A percentile compares a stretch with the other conserved stretches of the same genome.
Evolutionary conservation across 2,888 invertebrate species (phyloP).

Genomic region (Meta bourneti): DNA sequence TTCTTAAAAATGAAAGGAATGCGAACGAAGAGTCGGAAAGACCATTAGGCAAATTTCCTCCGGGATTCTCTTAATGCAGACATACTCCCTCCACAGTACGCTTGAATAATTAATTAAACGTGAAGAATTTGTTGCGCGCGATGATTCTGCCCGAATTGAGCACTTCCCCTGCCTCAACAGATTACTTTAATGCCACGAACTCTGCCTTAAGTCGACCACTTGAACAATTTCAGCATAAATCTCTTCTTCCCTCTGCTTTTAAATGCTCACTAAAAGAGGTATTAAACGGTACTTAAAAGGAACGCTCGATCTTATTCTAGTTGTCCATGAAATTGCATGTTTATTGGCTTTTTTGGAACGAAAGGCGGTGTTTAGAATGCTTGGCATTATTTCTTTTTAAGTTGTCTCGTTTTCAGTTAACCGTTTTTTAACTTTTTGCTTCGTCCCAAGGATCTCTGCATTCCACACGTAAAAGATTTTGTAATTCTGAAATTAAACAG

Average conservation of each 20-base stretch:
- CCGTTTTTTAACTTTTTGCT: too few species aligned
- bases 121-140: constrained; percentile 61
- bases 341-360: too few species aligned
- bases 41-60: constrained; percentile 71
- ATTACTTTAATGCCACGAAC: constrained; percentile 58
- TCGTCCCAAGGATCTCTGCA: too few species aligned
- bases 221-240: neutral
- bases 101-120: constrained; percentile 70
- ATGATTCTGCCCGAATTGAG: constrained; percentile 52
- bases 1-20: constrained; percentile 67
- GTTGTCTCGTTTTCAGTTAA: too few species aligned
- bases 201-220: neutral
- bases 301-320: neutral
- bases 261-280: neutral
- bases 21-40: constrained; percentile 25
- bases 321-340: too few species aligned
- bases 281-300: neutral
- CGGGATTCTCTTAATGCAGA: constrained; percentile 48
- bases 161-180: constrained; percentile 8
- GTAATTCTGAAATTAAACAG: too few species aligned
- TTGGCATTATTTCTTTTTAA: too few species aligned
- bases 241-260: neutral
- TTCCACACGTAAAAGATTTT: too few species aligned
- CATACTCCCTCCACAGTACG: neutral
- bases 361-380: too few species aligned